Evolutionary conservation across 2,113 vertebrate species (phyloP), one percentile per base, ranked within the genome.

Genomic region (Gulo gulo): DNA sequence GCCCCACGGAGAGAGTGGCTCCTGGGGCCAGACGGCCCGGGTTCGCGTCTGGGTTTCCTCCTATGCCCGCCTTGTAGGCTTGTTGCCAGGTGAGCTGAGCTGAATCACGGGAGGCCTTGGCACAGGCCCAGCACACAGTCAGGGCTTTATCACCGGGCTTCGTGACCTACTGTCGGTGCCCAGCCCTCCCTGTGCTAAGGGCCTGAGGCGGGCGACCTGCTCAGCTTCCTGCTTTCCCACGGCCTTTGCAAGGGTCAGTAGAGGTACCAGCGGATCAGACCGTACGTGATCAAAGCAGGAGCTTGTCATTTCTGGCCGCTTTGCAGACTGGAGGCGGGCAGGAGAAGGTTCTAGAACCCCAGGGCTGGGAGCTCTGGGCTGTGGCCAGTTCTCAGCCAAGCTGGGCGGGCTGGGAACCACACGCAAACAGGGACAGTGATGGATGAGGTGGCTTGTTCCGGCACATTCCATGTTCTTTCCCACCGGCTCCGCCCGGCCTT

Each of bases 401-500:
- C 67, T 45, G 73, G 88, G 84, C 4, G 0, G 93, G 91, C 91
- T 96, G 88, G 88, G 93, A 89, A 89, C 88, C 63, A 42, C 45
- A 98, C 98, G 98, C 98, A 26, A 74, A 80, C 9, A 4, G 13
- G 45, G 94, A 95, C 95, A 96, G 94, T 93, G 98, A 98, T 97
- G 86, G 95, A 96, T 98, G 95, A 88, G 88, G 88, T 18, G 95
- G 86, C 95, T 80, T 36, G 97, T 94, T 78, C 89, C 78, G n/a
- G 92, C 85, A 96, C 93, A 96, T 96, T 97, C 96, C 20, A 13
- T 55, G 93, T 88, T 71, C 92, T 96, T 95, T 98, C 97, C 97
- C 97, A 93, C 96, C 73, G 0, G 59, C 94, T 24, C 82, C 0
- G 0, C 88, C 95, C 4, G 12, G 92, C 78, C 92, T 69, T 34